Evolutionary conservation across 1,140 invertebrate species (phyloP).

Genomic region (Pseudomyrmex cubaensis): DNA sequence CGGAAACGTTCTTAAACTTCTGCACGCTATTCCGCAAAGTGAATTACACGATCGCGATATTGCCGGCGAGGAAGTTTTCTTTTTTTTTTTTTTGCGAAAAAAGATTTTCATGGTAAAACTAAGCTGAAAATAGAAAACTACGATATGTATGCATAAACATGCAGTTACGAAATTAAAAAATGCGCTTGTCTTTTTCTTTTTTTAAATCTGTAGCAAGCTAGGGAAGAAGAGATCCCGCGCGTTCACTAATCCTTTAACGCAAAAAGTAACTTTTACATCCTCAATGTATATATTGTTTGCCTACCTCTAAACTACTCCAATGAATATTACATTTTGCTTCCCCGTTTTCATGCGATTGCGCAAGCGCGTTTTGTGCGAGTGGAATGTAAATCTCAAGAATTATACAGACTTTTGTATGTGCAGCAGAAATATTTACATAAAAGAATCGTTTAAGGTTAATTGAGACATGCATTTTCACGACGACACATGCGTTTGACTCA

Average conservation of each 20-base stretch:
- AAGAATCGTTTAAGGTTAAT: too few species aligned
- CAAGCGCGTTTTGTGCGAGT: too few species aligned
- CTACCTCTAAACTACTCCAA: neutral
- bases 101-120: neutral
- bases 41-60: slow-evolving; percentile 19
- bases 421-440: too few species aligned
- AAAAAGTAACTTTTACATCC: slow-evolving; percentile 1
- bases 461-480: too few species aligned
- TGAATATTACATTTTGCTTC: neutral
- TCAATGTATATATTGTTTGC: neutral
- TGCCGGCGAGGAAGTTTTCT: neutral
- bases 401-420: neutral
- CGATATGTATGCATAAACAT: neutral
- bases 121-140: neutral
- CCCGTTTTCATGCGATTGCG: neutral
- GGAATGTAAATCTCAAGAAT: neutral
- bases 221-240: neutral
- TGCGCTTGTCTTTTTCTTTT: too few species aligned
- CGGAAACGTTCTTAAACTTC: slow-evolving; percentile 5
- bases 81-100: too few species aligned
- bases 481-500: too few species aligned
- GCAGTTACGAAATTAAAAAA: slow-evolving; percentile 9
- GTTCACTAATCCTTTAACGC: neutral
- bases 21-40: slow-evolving; percentile 15
- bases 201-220: neutral